Base-by-base conservation (phyloP, 2,888 invertebrate genomes). In the Venustoraphidia nigricollis region DNA sequence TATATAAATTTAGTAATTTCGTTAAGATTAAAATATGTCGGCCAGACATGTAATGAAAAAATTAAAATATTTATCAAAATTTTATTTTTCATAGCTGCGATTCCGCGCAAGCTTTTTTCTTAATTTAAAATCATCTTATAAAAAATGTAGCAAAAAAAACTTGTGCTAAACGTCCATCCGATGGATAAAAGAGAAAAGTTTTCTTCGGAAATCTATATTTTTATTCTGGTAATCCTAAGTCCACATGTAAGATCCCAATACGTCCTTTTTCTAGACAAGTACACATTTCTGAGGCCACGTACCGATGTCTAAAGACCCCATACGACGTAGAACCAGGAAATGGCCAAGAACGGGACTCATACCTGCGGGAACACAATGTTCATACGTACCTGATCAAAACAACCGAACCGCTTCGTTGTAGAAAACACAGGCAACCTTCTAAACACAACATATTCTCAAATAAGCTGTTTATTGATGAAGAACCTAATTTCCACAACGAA, bases 311-410 rank as follows among this genome's bases (percentile, higher is more conserved):
- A 52, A 82, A 85, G 58, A 87, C 84, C 9, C 83, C 87, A 9
- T 97, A 95, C 62, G 92, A 93, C 58, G 90, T 96, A 49, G 96
- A 96, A 62, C 85, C 89, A 0, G 96, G 96, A 0, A 77, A 86
- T 56, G 96, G 95, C 0, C 83, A 79, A 35, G 79, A 80, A 13
- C 72, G 95, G 45, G 86, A 92, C 65, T 72, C 79, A 48, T 94
- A 89, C 69, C 72, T 97, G 36, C 80, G 83, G 57, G 89, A 92
- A 56, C 81, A 91, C 56, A 81, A 84, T 58, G 81, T 95, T 49
- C 79, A 81, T 57, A 96, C 96, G 3, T 96, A 81, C 69, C 75
- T 97, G 50, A 88, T 97, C 55, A 85, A 83, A 62, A 79, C 81
- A 57, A 76, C 79, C 2, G 90, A 90, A 57, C 89, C 88, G 1